Evolutionary conservation across 2,797 vertebrate genomes (phyloP), one percentile per base, ranked within the genome.

Genomic region (Falco berigora): DNA sequence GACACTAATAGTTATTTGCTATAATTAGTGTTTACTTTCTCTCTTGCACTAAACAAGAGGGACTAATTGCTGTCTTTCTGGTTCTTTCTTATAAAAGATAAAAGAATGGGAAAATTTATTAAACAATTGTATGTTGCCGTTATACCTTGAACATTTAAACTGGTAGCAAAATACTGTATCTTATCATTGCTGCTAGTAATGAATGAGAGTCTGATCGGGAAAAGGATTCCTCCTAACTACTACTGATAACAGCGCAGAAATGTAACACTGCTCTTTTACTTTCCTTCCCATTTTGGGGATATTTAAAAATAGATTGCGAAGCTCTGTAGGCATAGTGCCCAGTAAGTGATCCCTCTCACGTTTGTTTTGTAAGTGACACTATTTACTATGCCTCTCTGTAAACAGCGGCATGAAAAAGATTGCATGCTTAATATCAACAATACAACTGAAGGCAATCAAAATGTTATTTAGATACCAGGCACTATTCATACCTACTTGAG

Each of bases 21-120:
- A 88, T 96, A 97, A 96, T 97, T 97, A 97, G 97, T 95, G 86
- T 94, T 94, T 97, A 96, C 91, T 97, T 96, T 96, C 96, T 87
- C 94, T 96, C 58, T 88, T 61, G 63, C 47, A 63, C 75, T 86
- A 56, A 88, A 90, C 12, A 24, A n/a, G 40, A 91, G 36, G 78
- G 56, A 49, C 78, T 66, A 84, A 95, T 95, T 85, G 38, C 63
- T 94, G 44, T 58, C 34, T 73, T 89, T 67, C 38, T 24, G 14
- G 32, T 63, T 88, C 38, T 82, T 77, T 72, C 27, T 85, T 61
- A 61, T 72, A 66, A 76, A 77, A 79, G n/a, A 68, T 8, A 84
- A 90, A 84, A 56, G 38, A 66, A 75, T 4, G 7, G 24, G 53
- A 81, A 90, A 76, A 62, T 16, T 6, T 15, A 36, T 42, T 49